Percentiles rank a stretch among this genome's conserved stretches.
These are phyloP conservation scores for Pristionchus japonicus DNA, from an alignment of 2,888 invertebrate genomes.

Conservation along the genomic window DNA sequence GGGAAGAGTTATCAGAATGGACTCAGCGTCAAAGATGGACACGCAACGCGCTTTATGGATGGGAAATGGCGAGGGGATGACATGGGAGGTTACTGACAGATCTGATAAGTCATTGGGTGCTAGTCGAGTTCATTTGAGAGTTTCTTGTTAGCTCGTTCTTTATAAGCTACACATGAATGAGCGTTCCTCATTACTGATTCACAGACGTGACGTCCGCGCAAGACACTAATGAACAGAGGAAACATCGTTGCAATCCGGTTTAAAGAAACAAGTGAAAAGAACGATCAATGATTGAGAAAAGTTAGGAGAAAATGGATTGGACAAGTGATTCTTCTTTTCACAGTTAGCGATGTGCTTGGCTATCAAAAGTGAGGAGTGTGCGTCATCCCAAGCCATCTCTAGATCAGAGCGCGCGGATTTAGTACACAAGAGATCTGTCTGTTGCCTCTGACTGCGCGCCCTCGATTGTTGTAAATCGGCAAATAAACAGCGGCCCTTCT, in stretches of 20 bases:
- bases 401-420: neutral
- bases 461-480: neutral
- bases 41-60: neutral
- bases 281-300: too few species aligned
- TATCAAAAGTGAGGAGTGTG: too few species aligned
- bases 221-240: neutral
- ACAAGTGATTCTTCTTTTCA: too few species aligned
- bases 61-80: slow-evolving; percentile 47
- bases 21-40: neutral
- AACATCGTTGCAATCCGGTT: neutral
- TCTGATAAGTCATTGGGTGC: too few species aligned
- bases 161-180: neutral
- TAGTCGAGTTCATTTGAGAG: neutral
- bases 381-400: neutral
- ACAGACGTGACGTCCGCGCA: neutral
- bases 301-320: too few species aligned
- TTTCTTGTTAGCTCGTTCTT: neutral
- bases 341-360: too few species aligned
- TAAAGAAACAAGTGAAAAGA: too few species aligned
- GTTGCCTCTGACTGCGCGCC: neutral
- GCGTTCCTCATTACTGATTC: neutral
- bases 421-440: neutral
- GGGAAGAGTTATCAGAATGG: slow-evolving; percentile 19
- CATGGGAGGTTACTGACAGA: neutral
- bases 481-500: neutral